Evolutionary conservation across 2,888 invertebrate genomes (phyloP).

Genomic region (Polyploca ridens): DNA sequence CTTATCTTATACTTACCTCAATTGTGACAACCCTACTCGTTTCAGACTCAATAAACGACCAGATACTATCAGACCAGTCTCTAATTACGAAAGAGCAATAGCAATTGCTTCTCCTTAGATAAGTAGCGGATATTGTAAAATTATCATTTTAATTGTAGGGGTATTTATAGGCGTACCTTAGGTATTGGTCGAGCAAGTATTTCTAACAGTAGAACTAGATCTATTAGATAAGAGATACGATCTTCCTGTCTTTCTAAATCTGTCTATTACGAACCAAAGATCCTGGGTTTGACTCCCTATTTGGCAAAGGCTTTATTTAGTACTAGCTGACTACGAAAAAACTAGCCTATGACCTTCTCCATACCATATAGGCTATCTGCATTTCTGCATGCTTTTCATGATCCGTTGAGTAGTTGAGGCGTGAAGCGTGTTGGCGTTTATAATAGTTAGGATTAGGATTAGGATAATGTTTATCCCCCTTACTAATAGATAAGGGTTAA

Average conservation of each 20-base stretch:
- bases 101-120: slow-evolving; percentile 14
- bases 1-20: not conserved
- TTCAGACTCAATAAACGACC: slow-evolving; percentile 26
- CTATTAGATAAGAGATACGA: not conserved
- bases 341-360: too few relatives aligned
- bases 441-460: too few relatives aligned
- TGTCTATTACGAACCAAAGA: too few relatives aligned
- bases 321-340: too few relatives aligned
- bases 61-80: slow-evolving; percentile 18
- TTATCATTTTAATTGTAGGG: slow-evolving; percentile 7
- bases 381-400: too few relatives aligned
- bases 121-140: slow-evolving; percentile 27
- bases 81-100: slow-evolving; percentile 25
- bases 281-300: too few relatives aligned
- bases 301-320: too few relatives aligned
- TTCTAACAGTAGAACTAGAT: not conserved
- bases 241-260: not conserved
- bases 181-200: not conserved
- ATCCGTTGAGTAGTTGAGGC: too few relatives aligned
- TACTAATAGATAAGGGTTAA: too few relatives aligned
- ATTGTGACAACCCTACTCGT: slow-evolving; percentile 8
- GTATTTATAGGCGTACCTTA: not conserved
- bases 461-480: too few relatives aligned
- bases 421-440: too few relatives aligned
- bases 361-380: too few relatives aligned